Evolutionary conservation across 1,140 invertebrate genomes (phyloP).

Genomic region (Plodia interpunctella): DNA sequence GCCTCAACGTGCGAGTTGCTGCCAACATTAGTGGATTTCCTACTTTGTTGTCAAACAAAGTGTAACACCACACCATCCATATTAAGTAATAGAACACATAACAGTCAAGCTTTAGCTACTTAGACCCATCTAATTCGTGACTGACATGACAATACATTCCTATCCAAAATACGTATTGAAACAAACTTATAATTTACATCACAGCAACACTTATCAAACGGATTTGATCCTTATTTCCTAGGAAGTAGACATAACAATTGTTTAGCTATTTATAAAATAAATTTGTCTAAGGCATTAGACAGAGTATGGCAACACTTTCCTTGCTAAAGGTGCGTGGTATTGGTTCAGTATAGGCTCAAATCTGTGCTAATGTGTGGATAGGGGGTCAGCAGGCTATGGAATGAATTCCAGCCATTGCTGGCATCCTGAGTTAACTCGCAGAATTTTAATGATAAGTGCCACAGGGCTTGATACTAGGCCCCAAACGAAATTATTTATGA

Average conservation of each 20-base stretch:
- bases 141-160: conserved; percentile 22
- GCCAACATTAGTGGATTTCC: background rate
- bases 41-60: background rate
- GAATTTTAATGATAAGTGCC: conserved; percentile 32
- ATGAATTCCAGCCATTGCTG: conserved; percentile 20
- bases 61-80: conserved; percentile 14
- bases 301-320: conserved; percentile 17
- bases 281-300: conserved; percentile 14
- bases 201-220: background rate
- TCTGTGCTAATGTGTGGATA: conserved; percentile 41
- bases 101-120: conserved; percentile 18
- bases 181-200: conserved; percentile 23
- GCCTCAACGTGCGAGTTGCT: too few species aligned
- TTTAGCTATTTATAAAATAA: background rate
- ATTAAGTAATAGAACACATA: conserved; percentile 33
- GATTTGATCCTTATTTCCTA: background rate
- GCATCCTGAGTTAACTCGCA: conserved; percentile 24
- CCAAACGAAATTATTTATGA: background rate
- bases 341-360: conserved; percentile 28
- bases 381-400: conserved; percentile 46
- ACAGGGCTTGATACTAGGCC: conserved; percentile 22
- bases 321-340: conserved; percentile 25
- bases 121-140: conserved; percentile 22
- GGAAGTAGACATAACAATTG: background rate
- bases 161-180: conserved; percentile 18